phyloP scores from a whole-genome alignment of 1,140 invertebrate genomes.

The Holotrichia oblita region DNA sequence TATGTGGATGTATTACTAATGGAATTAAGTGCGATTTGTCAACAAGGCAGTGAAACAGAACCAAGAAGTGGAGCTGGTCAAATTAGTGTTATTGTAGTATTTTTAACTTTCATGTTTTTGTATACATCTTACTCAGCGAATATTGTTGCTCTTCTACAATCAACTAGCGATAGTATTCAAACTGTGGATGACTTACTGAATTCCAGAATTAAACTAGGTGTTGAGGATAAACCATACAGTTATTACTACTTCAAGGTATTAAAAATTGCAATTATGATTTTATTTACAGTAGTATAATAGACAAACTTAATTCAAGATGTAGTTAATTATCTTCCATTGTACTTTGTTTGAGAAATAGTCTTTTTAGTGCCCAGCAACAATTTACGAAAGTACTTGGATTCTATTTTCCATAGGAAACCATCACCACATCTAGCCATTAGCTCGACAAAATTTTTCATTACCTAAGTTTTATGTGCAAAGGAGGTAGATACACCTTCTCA shows the following conservation, averaged over 20 bases:
- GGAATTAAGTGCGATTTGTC: conserved; percentile 64
- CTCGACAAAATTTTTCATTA: no score
- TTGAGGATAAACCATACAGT: conserved; percentile 68
- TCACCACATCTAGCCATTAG: no score
- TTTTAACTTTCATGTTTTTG: conserved; percentile 60
- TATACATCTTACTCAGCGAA: conserved; percentile 71
- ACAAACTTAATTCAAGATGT: no score
- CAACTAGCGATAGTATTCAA: conserved; percentile 66
- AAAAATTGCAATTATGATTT: neutral
- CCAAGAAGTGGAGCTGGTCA: conserved; percentile 63
- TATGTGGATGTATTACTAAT: conserved; percentile 61
- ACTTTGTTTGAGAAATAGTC: no score
- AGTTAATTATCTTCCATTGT: neutral
- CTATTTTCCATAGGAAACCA: no score
- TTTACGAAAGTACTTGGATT: no score
- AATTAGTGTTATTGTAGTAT: conserved; percentile 62
- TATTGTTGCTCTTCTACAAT: conserved; percentile 69
- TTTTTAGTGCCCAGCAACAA: no score
- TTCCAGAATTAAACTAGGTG: conserved; percentile 67
- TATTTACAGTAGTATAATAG: neutral
- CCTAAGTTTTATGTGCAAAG: no score
- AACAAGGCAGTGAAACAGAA: conserved; percentile 65
- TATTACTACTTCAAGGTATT: conserved; percentile 56
- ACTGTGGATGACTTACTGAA: conserved; percentile 65
- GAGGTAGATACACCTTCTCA: no score